Conservation (phyloP, 2,113 vertebrate genomes). For the Spheniscus mendiculus region DNA sequence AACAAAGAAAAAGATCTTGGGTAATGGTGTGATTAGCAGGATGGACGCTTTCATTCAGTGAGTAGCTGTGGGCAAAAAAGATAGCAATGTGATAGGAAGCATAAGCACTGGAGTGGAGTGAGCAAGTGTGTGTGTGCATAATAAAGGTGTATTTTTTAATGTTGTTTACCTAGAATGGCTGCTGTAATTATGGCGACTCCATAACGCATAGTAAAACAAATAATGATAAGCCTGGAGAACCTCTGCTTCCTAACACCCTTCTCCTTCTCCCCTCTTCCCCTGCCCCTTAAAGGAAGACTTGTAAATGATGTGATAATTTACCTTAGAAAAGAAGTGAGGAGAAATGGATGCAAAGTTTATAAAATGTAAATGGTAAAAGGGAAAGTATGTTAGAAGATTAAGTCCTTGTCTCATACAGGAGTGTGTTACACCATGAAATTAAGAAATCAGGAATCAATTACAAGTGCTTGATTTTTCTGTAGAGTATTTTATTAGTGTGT, state of each 20-base stretch:
- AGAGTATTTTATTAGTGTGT: background rate
- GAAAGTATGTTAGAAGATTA: background rate
- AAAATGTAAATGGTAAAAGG: background rate
- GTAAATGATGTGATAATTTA: background rate
- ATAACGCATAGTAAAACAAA: background rate
- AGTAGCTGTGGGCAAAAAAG: background rate
- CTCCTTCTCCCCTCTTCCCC: background rate
- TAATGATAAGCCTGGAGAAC: background rate
- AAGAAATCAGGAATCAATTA: background rate
- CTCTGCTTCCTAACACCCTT: background rate
- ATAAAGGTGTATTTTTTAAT: background rate
- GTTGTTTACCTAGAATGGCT: background rate
- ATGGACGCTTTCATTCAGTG: background rate
- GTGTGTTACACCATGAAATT: background rate
- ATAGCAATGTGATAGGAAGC: background rate
- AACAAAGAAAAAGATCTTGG: background rate
- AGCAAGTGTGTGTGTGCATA: background rate
- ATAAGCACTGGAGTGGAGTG: background rate
- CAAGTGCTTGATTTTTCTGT: background rate
- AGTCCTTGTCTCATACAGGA: background rate
- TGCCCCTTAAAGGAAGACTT: background rate
- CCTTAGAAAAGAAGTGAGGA: background rate
- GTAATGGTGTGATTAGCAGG: background rate
- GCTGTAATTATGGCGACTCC: fast-evolving
- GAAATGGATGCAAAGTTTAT: background rate